Base-by-base conservation (phyloP, 2,888 invertebrate species). In the Macropis europaea region DNA sequence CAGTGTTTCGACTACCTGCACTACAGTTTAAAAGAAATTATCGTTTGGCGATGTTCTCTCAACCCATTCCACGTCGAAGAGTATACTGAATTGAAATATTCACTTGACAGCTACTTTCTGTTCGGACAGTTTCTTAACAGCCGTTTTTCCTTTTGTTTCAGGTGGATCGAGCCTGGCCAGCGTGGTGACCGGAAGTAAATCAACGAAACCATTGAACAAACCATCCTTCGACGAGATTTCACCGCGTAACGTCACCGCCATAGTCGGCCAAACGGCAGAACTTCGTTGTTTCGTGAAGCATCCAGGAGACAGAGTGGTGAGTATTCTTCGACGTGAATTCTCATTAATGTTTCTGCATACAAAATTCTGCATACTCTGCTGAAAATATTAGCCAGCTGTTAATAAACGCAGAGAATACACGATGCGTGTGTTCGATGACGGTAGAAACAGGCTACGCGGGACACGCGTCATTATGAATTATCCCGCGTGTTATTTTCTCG, bases 161-260 rank as follows among this genome's bases (percentile, higher is more conserved):
- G 84, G 84, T 71, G 88, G 86, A 17, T 87, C 87, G 43, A 88
- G 89, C 63, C 56, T 88, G 87, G 90, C 75, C 87, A 91, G 87
- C 75, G 87, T 85, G 48, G 86, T 85, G 64, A 83, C 83, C 38
- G 88, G 84, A 77, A 88, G 85, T 79, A 90, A 86, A 79, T 87
- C 87, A 68, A 86, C 84, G 73, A 84, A 88, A 69, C 87, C 91
- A 17, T 91, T 91, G 54, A 94, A 94, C 84, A 92, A 93, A 84
- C 97, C 97, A 3, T 95, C 94, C 90, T 97, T 97, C 89, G 96
- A 96, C 88, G 96, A 96, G 90, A 93, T 96, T 73, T 95, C 95
- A 3, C 94, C 95, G 0, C 92, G 96, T 75, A 97, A 97, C 90
- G 94, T 97, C 76, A 95, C 96, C 1, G 94, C 96, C 13, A 95